Conservation (phyloP, 1,140 invertebrate genomes). For the roundworm (Caenorhabditis elegans) region DNA sequence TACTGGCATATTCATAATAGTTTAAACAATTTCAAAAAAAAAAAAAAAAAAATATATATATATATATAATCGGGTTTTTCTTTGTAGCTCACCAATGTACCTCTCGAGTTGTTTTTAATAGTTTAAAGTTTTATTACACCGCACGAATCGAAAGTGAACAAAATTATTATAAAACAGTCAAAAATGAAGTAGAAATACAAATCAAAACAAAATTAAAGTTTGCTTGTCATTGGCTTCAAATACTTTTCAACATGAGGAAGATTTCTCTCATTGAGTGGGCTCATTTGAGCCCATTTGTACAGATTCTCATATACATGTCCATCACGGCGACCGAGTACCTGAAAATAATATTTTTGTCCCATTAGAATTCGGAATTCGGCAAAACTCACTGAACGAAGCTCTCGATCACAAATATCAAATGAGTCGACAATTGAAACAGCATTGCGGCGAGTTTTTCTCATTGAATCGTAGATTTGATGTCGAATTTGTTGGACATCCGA, state of each 20-base stretch:
- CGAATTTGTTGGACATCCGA: conserved; percentile 44
- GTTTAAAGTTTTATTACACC: neutral
- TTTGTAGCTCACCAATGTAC: too few relatives aligned
- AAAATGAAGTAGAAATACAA: neutral
- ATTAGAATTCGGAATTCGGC: neutral
- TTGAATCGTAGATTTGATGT: conserved; percentile 43
- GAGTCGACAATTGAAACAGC: conserved; percentile 85
- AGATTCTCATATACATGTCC: conserved; percentile 86
- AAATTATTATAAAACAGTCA: neutral
- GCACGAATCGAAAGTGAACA: neutral
- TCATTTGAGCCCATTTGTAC: conserved; percentile 80
- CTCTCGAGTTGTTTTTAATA: too few relatives aligned
- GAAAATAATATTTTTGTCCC: neutral
- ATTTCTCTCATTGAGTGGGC: conserved; percentile 78
- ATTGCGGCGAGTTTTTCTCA: conserved; percentile 72
- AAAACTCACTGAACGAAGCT: conserved; percentile 74
- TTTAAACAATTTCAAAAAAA: too few relatives aligned
- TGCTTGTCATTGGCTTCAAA: conserved; percentile 46
- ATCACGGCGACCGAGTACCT: conserved; percentile 78
- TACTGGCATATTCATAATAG: too few relatives aligned
- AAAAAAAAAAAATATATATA: too few relatives aligned
- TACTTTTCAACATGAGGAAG: conserved; percentile 48
- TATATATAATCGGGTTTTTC: too few relatives aligned
- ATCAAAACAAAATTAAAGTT: neutral
- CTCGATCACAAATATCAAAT: conserved; percentile 82